phyloP scores from a whole-genome alignment of 2,888 invertebrate species.

The Drosophila meridionalis region DNA sequence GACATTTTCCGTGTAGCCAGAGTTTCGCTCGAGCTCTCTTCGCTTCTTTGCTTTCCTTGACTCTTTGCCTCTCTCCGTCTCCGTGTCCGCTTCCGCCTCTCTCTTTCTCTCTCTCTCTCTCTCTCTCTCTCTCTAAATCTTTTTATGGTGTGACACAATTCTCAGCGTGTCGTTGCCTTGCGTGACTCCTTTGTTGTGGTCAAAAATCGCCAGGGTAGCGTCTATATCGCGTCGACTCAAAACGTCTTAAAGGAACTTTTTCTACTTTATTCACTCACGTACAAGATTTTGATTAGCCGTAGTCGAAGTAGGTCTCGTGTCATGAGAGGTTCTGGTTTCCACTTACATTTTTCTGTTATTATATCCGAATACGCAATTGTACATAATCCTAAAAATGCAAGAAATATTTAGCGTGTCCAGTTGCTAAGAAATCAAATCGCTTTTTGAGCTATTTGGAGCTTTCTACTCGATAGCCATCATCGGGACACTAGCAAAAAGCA shows the following conservation, averaged over 20 bases:
- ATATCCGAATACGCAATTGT: not conserved
- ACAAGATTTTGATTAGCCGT: constrained; percentile 2
- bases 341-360: constrained; percentile 24
- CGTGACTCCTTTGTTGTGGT: constrained; percentile 74
- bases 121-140: constrained; percentile 13
- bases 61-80: constrained; percentile 18
- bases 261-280: constrained; percentile 11
- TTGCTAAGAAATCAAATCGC: not conserved
- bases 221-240: constrained; percentile 63
- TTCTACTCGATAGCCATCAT: constrained; percentile 1
- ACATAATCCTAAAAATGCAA: constrained; percentile 14
- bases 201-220: constrained; percentile 65
- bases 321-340: constrained; percentile 28
- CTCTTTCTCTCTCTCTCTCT: constrained; percentile 1
- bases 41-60: constrained; percentile 37
- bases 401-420: not conserved
- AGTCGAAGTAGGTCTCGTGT: constrained; percentile 32
- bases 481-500: constrained; percentile 23
- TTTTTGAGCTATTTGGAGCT: not conserved
- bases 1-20: constrained; percentile 60
- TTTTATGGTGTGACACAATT: constrained; percentile 27
- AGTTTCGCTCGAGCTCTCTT: constrained; percentile 57
- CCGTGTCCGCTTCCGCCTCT: not conserved
- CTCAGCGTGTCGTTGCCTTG: constrained; percentile 55
- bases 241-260: constrained; percentile 14